Percentiles rank a stretch among this genome's conserved stretches.
Conservation (phyloP, 2,113 vertebrate species). For the Cryptotis parvus region DNA sequence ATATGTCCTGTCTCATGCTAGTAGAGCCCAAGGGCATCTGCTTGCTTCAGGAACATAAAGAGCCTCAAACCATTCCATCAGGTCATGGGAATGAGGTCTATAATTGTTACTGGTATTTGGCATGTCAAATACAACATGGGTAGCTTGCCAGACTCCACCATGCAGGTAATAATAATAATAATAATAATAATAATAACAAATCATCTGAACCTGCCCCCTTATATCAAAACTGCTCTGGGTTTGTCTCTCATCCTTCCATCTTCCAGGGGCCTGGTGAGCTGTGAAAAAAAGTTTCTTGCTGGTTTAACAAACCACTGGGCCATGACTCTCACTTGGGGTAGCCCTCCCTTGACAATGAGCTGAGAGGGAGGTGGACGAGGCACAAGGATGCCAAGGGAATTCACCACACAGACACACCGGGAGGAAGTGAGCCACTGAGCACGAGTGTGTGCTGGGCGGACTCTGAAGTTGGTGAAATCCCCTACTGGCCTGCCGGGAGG, state of each 20-base stretch:
- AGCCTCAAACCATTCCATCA: no score
- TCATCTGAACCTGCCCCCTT: neutral
- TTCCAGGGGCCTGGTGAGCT: conserved; percentile 62
- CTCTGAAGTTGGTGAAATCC: neutral
- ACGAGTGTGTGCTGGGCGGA: neutral
- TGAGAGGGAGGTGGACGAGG: conserved; percentile 63
- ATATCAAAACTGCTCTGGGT: conserved; percentile 1
- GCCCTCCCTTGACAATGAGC: conserved; percentile 59
- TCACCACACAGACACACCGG: neutral
- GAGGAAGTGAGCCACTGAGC: conserved; percentile 23
- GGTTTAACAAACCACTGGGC: conserved; percentile 69
- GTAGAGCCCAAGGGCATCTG: no score
- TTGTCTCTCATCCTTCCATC: conserved; percentile 51
- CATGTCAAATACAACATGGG: no score
- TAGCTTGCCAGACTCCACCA: no score
- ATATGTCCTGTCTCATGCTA: no score
- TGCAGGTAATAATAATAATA: no score
- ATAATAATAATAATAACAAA: neutral
- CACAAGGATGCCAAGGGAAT: conserved; percentile 58
- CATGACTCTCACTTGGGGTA: conserved; percentile 46
- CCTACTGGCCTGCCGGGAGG: neutral
- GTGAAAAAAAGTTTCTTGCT: conserved; percentile 51
- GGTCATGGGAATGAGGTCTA: no score
- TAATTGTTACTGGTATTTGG: no score
- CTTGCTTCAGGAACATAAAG: no score